Conservation (phyloP, 2,797 vertebrate species). For the Buphagus erythrorhynchus region DNA sequence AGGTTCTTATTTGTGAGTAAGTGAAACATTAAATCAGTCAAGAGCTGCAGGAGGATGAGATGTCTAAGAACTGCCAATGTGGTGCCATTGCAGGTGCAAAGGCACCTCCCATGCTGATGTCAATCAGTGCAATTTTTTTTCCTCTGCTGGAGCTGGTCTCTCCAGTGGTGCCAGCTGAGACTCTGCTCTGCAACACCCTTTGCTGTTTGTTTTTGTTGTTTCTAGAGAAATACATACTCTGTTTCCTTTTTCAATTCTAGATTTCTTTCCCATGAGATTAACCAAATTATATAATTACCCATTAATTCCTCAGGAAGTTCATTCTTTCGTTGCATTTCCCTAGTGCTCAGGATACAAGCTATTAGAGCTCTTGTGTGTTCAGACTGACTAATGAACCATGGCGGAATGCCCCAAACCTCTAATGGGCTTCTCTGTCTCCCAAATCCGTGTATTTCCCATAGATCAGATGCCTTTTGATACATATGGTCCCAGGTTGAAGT, state of each 20-base stretch:
- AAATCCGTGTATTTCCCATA: not conserved
- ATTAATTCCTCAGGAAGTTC: conserved; percentile 63
- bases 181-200: not conserved
- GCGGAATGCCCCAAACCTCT: not conserved
- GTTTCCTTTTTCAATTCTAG: conserved; percentile 27
- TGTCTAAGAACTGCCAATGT: not conserved
- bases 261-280: conserved; percentile 35
- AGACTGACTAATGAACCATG: not conserved
- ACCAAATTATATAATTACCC: conserved; percentile 14
- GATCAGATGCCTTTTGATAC: not conserved
- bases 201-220: conserved; percentile 10
- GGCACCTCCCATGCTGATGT: not conserved
- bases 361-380: conserved; percentile 17
- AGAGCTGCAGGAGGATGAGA: not conserved
- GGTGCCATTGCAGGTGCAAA: not conserved
- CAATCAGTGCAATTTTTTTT: not conserved
- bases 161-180: not conserved
- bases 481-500: not conserved
- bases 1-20: not conserved
- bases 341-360: conserved; percentile 40
- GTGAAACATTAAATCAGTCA: not conserved
- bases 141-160: not conserved
- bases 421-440: not conserved
- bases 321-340: conserved; percentile 23
- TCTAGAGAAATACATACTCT: conserved; percentile 7